phyloP scores from a whole-genome alignment of 2,888 invertebrate genomes.

The Epinotia nisella region DNA sequence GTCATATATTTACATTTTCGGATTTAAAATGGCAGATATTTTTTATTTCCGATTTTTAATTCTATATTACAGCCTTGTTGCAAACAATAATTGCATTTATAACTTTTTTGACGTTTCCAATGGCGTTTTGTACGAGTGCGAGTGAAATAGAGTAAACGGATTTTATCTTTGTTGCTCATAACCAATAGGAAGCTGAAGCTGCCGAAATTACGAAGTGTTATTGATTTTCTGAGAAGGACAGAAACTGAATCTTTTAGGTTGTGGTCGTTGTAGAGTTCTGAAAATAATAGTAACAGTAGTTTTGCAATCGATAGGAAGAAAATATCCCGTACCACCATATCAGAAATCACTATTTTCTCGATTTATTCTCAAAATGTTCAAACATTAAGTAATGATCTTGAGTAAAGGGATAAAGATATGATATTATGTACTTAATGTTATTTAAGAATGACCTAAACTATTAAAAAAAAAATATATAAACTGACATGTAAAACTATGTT shows the following conservation, averaged over 20 bases:
- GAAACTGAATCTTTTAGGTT: not conserved
- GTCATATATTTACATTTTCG: not conserved
- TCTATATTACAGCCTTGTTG: not conserved
- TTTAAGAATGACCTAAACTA: no score
- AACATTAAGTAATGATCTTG: not conserved
- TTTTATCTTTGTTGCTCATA: not conserved
- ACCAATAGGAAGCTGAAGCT: constrained; percentile 18
- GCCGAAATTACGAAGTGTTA: constrained; percentile 22
- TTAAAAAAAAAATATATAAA: no score
- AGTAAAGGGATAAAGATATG: no score
- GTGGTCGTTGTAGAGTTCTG: not conserved
- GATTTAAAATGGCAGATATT: not conserved
- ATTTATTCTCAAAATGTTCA: not conserved
- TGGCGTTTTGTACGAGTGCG: constrained; percentile 35
- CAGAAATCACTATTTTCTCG: not conserved
- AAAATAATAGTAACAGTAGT: constrained; percentile 10
- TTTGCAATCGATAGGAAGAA: constrained; percentile 18
- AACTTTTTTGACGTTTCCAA: constrained; percentile 29
- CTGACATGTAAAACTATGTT: no score
- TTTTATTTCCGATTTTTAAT: constrained; percentile 4
- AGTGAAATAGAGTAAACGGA: constrained; percentile 33
- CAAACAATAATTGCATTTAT: constrained; percentile 14
- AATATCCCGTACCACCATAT: constrained; percentile 22
- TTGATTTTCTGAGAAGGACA: constrained; percentile 48
- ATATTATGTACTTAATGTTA: no score